phyloP scores from a whole-genome alignment of 2,113 vertebrate genomes.

The Pseudorectes ferrugineus region DNA sequence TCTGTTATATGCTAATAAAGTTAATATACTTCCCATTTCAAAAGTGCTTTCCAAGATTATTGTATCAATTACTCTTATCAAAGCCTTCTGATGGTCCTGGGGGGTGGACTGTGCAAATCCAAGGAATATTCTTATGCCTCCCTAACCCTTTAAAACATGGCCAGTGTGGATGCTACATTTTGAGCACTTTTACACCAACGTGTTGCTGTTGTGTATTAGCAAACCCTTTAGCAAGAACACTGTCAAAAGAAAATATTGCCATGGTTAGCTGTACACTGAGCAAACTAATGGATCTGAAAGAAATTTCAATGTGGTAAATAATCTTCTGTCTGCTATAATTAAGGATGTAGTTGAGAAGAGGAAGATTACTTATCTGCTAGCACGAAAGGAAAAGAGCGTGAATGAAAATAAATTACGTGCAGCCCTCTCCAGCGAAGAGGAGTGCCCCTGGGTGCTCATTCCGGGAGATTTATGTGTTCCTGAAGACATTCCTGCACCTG shows the following conservation, averaged over 20 bases:
- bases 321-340: slow-evolving; percentile 47
- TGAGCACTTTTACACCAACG: background rate
- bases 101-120: background rate
- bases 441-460: background rate
- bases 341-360: slow-evolving; percentile 7
- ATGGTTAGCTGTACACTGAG: background rate
- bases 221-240: background rate
- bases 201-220: background rate
- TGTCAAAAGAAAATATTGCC: slow-evolving; percentile 21
- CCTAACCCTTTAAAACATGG: background rate
- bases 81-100: background rate
- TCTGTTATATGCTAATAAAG: slow-evolving; percentile 39
- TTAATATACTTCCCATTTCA: slow-evolving; percentile 9
- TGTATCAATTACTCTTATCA: slow-evolving; percentile 19
- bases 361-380: slow-evolving; percentile 30
- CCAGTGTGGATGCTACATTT: fast-evolving
- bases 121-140: background rate
- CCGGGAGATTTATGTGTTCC: background rate
- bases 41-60: slow-evolving; percentile 10
- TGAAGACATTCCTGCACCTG: background rate
- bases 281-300: slow-evolving; percentile 49
- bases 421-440: background rate
- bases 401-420: slow-evolving; percentile 7
- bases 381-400: background rate
- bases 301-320: slow-evolving; percentile 46